These are phyloP conservation scores for Pyralis farinalis DNA, from an alignment of 2,888 invertebrate genomes.

Conservation along the genomic window DNA sequence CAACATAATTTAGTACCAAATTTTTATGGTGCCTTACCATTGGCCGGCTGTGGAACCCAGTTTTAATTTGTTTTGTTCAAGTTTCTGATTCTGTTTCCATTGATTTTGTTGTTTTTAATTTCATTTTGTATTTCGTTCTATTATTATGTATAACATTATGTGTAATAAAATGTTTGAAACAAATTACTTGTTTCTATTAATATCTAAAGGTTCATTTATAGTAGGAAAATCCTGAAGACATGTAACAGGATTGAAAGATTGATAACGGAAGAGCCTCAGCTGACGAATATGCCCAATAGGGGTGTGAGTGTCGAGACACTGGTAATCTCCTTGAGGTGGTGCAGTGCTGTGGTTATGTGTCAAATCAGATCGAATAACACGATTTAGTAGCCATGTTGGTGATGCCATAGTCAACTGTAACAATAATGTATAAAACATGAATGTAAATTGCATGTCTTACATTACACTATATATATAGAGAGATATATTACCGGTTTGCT, in stretches of 20 bases:
- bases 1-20: too few species aligned
- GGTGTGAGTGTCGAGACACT: slow-evolving; percentile 69
- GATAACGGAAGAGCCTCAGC: slow-evolving; percentile 55
- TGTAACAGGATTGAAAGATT: slow-evolving; percentile 64
- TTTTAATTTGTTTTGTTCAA: slow-evolving; percentile 4
- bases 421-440: slow-evolving; percentile 9
- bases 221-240: slow-evolving; percentile 56
- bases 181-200: slow-evolving; percentile 27
- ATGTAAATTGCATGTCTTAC: too few species aligned
- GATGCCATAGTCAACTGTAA: slow-evolving; percentile 61
- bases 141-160: slow-evolving; percentile 15
- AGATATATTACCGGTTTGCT: slow-evolving; percentile 56
- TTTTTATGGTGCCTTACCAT: not conserved
- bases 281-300: slow-evolving; percentile 66
- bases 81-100: slow-evolving; percentile 8
- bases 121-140: slow-evolving; percentile 20
- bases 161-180: slow-evolving; percentile 34
- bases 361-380: slow-evolving; percentile 66
- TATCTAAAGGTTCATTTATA: slow-evolving; percentile 28
- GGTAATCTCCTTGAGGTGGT: slow-evolving; percentile 65
- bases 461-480: too few species aligned
- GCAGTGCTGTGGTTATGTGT: slow-evolving; percentile 70
- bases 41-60: not conserved
- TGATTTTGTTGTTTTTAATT: slow-evolving; percentile 6
- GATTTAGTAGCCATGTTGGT: slow-evolving; percentile 59